Evolutionary conservation across 2,113 vertebrate species (phyloP), one percentile per base, ranked within the genome.

Genomic region (Labrus mixtus): DNA sequence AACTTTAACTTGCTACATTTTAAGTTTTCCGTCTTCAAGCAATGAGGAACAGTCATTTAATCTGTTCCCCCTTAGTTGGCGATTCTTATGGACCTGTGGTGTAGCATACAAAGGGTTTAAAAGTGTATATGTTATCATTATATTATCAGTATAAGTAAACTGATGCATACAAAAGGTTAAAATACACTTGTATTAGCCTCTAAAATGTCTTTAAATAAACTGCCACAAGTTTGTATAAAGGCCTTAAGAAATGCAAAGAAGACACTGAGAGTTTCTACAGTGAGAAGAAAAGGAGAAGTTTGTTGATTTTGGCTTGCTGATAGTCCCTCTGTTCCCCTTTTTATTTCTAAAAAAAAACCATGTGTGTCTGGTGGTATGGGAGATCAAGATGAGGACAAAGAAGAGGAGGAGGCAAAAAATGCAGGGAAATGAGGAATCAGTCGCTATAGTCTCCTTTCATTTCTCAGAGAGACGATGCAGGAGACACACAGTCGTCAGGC

Each of bases 401-500:
- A 45, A 45, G 57, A 76, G 19, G 79, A 56, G 61, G 63, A 68
- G 68, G 66, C 68, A 51, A 53, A 56, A 67, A 64, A 45, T 65
- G 64, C 45, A 53, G 46, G 60, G 43, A 48, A 53, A 29, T 20
- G 66, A 82, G 51, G n/a, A 65, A 64, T 41, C 60, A 3, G 45
- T 51, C 37, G 45, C 63, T 36, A 57, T 33, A 56, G 81, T 56
- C 29, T 67, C 48, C 55, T 84, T 78, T 85, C 68, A 77, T 72
- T 85, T 83, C 69, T 73, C 73, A 46, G 63, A 83, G 83, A 89
- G 74, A 71, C 33, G 64, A 75, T 25, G 6, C 58, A 70, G 51
- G 83, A 80, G 90, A 88, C 70, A 73, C 81, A 71, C 56, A 87
- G 76, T 68, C 75, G 51, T 88, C 80, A 86, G 83, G 64, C 83